These are phyloP conservation scores for Lutjanus campechanus DNA, from an alignment of 2,797 vertebrate species.

Conservation along the genomic window DNA sequence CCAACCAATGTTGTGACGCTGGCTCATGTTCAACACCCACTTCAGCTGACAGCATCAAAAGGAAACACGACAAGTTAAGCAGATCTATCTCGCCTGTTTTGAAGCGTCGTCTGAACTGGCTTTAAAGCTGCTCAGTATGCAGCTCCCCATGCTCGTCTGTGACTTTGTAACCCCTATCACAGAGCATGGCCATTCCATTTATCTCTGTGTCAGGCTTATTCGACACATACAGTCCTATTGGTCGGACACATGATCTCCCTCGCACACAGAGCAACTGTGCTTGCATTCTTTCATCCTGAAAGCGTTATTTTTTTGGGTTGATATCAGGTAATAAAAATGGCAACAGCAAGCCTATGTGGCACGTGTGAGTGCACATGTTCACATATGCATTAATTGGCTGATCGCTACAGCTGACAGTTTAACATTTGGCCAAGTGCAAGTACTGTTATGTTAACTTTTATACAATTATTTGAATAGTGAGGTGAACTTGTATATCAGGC, in stretches of 20 bases:
- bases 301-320: conserved; percentile 11
- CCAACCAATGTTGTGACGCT: conserved; percentile 65
- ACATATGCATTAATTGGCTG: conserved; percentile 8
- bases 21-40: conserved; percentile 77
- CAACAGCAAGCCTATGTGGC: not conserved
- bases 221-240: conserved; percentile 41
- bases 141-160: conserved; percentile 60
- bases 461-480: not conserved
- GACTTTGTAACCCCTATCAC: conserved; percentile 73
- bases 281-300: conserved; percentile 30
- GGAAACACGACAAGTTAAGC: conserved; percentile 80
- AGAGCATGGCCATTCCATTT: conserved; percentile 62
- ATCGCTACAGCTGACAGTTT: conserved; percentile 9
- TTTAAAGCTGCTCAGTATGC: conserved; percentile 78
- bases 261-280: conserved; percentile 22
- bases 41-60: conserved; percentile 82
- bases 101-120: conserved; percentile 73
- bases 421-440: conserved; percentile 3
- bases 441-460: conserved; percentile 2
- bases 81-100: conserved; percentile 78
- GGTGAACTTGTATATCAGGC: conserved; percentile 13
- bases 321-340: conserved; percentile 21
- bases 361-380: conserved; percentile 2
- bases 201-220: conserved; percentile 61
- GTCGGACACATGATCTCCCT: conserved; percentile 51